These are phyloP conservation scores for Tor tambroides DNA, from an alignment of 2,113 vertebrate species.

Conservation along the genomic window DNA sequence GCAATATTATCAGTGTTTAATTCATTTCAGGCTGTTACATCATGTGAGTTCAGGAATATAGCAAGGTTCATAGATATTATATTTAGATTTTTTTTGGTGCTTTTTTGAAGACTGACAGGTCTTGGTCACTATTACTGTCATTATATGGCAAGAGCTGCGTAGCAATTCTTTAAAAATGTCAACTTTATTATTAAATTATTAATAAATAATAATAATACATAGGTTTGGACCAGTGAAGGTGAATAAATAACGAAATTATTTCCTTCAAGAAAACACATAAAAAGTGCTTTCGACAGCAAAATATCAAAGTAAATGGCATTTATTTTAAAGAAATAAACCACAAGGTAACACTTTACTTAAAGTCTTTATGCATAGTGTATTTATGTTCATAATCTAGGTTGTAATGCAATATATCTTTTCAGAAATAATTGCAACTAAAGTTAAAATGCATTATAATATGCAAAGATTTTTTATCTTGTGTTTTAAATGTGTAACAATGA, in stretches of 20 bases:
- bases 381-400: background rate
- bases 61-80: too few species aligned
- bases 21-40: too few species aligned
- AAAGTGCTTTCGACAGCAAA: too few species aligned
- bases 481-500: background rate
- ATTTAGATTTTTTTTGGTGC: too few species aligned
- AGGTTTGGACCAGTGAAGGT: background rate
- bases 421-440: background rate
- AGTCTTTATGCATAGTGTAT: background rate
- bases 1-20: background rate
- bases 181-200: background rate
- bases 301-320: too few species aligned
- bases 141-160: background rate
- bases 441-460: too few species aligned
- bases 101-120: too few species aligned
- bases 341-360: too few species aligned
- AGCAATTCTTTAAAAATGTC: background rate
- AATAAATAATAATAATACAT: background rate
- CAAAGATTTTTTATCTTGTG: too few species aligned
- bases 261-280: background rate
- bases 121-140: background rate
- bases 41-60: background rate
- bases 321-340: too few species aligned
- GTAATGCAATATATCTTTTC: background rate
- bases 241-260: background rate